These are phyloP conservation scores for Ophioninae sp. DNA, from an alignment of 2,888 invertebrate genomes.

Conservation along the genomic window DNA sequence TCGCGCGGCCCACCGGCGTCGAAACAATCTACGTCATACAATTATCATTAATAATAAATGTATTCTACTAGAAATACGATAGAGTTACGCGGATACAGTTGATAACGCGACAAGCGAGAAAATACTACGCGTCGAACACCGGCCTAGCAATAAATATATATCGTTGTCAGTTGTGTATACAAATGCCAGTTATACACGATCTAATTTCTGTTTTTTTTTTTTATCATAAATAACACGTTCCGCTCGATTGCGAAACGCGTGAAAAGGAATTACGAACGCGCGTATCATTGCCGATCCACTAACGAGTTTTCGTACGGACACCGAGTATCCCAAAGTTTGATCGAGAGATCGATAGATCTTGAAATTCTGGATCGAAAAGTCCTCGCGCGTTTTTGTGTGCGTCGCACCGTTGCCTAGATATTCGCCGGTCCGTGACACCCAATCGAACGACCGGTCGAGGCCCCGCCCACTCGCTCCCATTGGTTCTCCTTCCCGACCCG, in stretches of 20 bases:
- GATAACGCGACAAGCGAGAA: slow-evolving; percentile 38
- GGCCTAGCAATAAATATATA: slow-evolving; percentile 49
- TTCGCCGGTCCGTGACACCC: neutral
- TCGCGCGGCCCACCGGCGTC: slow-evolving; percentile 29
- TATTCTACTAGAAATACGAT: slow-evolving; percentile 59
- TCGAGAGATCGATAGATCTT: neutral
- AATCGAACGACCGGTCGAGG: neutral
- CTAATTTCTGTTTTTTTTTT: slow-evolving; percentile 35
- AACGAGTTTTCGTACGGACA: too few species aligned
- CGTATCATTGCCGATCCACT: too few species aligned
- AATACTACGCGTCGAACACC: slow-evolving; percentile 55
- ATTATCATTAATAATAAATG: slow-evolving; percentile 41
- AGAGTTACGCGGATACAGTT: slow-evolving; percentile 47
- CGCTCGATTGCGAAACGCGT: slow-evolving; percentile 27
- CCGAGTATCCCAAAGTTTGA: too few species aligned
- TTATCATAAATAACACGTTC: slow-evolving; percentile 46
- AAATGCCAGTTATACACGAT: slow-evolving; percentile 1
- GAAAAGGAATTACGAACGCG: too few species aligned
- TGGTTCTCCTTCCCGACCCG: neutral
- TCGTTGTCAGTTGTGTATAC: slow-evolving; percentile 29
- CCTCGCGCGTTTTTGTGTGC: neutral
- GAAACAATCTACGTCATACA: slow-evolving; percentile 23
- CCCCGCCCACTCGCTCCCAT: neutral
- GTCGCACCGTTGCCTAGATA: neutral
- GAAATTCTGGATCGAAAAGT: neutral